Conservation (phyloP, 2,797 vertebrate species). For the Bradypus variegatus region DNA sequence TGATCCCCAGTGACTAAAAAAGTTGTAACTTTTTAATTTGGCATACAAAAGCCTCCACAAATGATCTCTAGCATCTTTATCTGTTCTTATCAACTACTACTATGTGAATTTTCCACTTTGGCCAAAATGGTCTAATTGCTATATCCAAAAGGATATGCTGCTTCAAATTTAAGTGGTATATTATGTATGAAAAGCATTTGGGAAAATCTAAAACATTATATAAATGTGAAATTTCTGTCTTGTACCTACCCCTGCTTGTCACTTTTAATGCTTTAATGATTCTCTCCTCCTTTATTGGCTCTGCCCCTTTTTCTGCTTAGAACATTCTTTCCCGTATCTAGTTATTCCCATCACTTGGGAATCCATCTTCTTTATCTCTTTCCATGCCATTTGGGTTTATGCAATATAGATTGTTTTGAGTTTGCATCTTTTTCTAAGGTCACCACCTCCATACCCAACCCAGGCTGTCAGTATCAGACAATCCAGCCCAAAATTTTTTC, state of each 20-base stretch:
- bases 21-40: background rate
- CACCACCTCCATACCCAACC: background rate
- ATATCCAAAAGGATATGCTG: constrained; percentile 8
- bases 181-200: constrained; percentile 14
- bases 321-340: background rate
- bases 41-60: background rate
- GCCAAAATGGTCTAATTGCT: background rate
- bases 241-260: background rate
- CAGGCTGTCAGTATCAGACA: background rate
- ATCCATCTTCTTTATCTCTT: background rate
- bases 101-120: background rate
- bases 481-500: background rate
- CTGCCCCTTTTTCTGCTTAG: background rate
- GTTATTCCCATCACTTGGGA: background rate
- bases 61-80: background rate
- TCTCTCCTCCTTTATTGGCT: background rate
- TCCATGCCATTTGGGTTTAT: background rate
- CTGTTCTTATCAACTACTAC: background rate
- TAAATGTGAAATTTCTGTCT: background rate
- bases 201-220: background rate
- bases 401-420: background rate
- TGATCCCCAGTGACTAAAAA: background rate
- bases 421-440: background rate
- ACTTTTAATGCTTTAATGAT: background rate
- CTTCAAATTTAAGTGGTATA: constrained; percentile 6